Conservation (phyloP, 2,888 invertebrate species). For the Busseola fusca region DNA sequence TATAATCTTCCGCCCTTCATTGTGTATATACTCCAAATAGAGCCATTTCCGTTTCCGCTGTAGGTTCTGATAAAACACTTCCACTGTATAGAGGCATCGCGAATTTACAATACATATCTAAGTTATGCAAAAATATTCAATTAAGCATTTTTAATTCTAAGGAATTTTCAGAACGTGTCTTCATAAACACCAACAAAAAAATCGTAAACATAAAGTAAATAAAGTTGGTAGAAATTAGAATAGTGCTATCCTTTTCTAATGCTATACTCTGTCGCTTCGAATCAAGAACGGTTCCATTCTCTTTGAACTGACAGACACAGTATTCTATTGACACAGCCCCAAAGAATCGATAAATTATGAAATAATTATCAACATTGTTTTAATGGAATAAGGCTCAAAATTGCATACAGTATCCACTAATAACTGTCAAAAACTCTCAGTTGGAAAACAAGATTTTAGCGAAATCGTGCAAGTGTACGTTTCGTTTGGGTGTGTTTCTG, state of each 20-base stretch:
- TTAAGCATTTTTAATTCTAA: not conserved
- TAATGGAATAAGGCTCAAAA: slow-evolving; percentile 20
- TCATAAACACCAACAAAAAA: not conserved
- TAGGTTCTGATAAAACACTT: not conserved
- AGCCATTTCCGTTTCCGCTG: slow-evolving; percentile 1
- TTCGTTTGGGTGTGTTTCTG: slow-evolving; percentile 68
- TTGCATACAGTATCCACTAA: slow-evolving; percentile 10
- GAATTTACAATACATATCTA: not conserved
- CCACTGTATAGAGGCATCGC: not conserved
- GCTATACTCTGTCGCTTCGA: slow-evolving; percentile 25
- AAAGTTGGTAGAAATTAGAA: no score
- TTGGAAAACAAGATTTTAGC: slow-evolving; percentile 54
- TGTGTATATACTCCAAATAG: not conserved
- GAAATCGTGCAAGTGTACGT: slow-evolving; percentile 48
- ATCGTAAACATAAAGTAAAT: not conserved
- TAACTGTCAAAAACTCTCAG: slow-evolving; percentile 52
- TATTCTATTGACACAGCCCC: slow-evolving; percentile 18
- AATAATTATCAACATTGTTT: slow-evolving; percentile 16
- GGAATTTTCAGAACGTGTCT: slow-evolving; percentile 31
- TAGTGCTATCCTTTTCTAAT: slow-evolving; percentile 37
- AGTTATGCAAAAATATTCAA: not conserved
- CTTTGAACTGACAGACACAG: slow-evolving; percentile 50
- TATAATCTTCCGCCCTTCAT: not conserved
- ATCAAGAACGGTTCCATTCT: slow-evolving; percentile 44
- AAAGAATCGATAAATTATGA: slow-evolving; percentile 16